A percentile compares a stretch with the other conserved stretches of the same genome.
These are phyloP conservation scores for Thermophis baileyi DNA, from an alignment of 2,113 vertebrate genomes.

Conservation along the genomic window DNA sequence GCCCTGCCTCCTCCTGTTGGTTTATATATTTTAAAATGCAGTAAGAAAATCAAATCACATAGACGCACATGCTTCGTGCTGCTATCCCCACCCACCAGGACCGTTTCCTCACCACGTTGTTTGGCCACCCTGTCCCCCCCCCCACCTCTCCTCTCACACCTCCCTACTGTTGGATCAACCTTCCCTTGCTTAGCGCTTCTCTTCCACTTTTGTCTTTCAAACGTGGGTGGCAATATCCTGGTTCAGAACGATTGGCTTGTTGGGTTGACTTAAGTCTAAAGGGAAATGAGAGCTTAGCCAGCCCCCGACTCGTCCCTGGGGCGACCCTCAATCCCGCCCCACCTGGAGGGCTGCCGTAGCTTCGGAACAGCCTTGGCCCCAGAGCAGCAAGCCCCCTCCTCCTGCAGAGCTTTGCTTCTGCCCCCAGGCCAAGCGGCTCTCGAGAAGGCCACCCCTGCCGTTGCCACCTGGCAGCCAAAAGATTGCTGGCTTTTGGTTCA, in stretches of 20 bases:
- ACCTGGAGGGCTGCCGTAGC: accelerated
- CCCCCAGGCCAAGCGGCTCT: not conserved
- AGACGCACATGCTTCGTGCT: not conserved
- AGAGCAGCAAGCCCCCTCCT: not conserved
- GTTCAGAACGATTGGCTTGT: not conserved
- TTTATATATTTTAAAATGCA: not conserved
- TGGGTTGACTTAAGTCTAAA: not conserved
- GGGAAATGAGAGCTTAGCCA: not conserved
- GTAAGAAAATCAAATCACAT: not conserved
- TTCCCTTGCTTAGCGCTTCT: not conserved
- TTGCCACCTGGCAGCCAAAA: not conserved
- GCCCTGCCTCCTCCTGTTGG: accelerated
- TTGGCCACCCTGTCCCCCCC: not conserved
- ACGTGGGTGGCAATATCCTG: not conserved
- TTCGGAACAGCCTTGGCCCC: not conserved
- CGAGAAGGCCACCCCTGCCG: not conserved
- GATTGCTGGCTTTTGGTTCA: not conserved
- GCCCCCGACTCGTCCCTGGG: not conserved
- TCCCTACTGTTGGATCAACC: not conserved
- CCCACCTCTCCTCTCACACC: not conserved
- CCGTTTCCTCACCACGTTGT: not conserved
- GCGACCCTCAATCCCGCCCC: no score
- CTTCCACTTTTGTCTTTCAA: not conserved
- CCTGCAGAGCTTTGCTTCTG: not conserved
- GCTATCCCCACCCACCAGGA: not conserved